These are phyloP conservation scores for Notospermus geniculatus DNA, from an alignment of 1,140 invertebrate species.

Conservation along the genomic window DNA sequence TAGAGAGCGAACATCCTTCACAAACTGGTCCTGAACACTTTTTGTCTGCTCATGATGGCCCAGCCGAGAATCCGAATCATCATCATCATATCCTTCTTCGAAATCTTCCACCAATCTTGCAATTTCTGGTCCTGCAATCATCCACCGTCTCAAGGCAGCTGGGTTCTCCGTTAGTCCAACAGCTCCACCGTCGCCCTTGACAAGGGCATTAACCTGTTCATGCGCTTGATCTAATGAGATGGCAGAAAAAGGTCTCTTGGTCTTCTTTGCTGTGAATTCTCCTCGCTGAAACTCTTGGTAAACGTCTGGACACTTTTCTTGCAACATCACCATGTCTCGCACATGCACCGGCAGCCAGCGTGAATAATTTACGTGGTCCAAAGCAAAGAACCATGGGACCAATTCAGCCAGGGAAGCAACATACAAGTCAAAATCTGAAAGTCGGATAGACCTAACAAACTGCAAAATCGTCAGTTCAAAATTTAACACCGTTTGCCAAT, in stretches of 20 bases:
- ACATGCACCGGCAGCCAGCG: constrained; percentile 29
- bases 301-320: not conserved
- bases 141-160: constrained; percentile 23
- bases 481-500: not conserved
- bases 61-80: not conserved
- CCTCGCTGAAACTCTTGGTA: constrained; percentile 10
- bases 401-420: not conserved
- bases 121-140: constrained; percentile 26
- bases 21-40: not conserved
- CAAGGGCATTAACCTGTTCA: constrained; percentile 28
- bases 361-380: constrained; percentile 25
- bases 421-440: constrained; percentile 9
- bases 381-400: constrained; percentile 19
- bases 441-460: constrained; percentile 14
- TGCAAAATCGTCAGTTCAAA: constrained; percentile 9
- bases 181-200: constrained; percentile 28
- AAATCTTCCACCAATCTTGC: constrained; percentile 3
- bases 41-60: not conserved
- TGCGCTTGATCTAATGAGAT: constrained; percentile 24
- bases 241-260: constrained; percentile 13
- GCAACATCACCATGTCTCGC: constrained; percentile 18
- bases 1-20: constrained; percentile 8
- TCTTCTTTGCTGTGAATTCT: not conserved
- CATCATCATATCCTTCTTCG: not conserved
- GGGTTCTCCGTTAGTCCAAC: constrained; percentile 31